Evolutionary conservation across 2,888 invertebrate species (phyloP).

Genomic region (Drosophila neutralis): DNA sequence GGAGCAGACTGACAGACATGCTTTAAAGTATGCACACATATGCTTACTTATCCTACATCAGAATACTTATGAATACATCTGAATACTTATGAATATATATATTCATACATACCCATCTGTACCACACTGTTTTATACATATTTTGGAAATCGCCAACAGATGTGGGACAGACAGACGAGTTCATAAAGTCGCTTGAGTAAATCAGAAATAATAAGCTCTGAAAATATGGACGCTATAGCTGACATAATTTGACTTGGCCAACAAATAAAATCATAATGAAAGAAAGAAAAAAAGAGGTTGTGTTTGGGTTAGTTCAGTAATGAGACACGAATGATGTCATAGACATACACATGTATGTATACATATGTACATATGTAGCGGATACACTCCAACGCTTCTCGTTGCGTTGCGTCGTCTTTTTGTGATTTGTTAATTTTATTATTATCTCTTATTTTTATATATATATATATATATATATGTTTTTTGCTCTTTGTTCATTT

Average conservation of each 20-base stretch:
- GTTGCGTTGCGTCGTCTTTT: constrained; percentile 29
- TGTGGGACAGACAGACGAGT: constrained; percentile 46
- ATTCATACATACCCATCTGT: constrained; percentile 19
- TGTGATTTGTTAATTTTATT: constrained; percentile 66
- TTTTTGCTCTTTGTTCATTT: constrained; percentile 25
- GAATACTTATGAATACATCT: not conserved
- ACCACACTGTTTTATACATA: constrained; percentile 2
- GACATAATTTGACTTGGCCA: constrained; percentile 45
- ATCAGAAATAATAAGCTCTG: constrained; percentile 32
- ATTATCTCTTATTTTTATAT: constrained; percentile 42
- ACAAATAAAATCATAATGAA: not conserved
- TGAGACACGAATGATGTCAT: constrained; percentile 64
- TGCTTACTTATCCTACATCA: not conserved
- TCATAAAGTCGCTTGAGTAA: constrained; percentile 38
- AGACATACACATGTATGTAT: constrained; percentile 18
- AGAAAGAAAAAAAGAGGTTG: constrained; percentile 6
- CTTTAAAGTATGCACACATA: constrained; percentile 1
- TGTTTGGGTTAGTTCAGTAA: constrained; percentile 39
- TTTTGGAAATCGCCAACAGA: constrained; percentile 49
- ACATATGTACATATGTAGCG: constrained; percentile 14
- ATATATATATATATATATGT: not conserved
- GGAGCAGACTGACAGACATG: constrained; percentile 8
- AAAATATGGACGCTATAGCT: constrained; percentile 16
- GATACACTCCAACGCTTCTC: constrained; percentile 70
- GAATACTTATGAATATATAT: not conserved